Conservation (phyloP, 1,140 invertebrate species). For the Acyrthosiphon pisum region DNA sequence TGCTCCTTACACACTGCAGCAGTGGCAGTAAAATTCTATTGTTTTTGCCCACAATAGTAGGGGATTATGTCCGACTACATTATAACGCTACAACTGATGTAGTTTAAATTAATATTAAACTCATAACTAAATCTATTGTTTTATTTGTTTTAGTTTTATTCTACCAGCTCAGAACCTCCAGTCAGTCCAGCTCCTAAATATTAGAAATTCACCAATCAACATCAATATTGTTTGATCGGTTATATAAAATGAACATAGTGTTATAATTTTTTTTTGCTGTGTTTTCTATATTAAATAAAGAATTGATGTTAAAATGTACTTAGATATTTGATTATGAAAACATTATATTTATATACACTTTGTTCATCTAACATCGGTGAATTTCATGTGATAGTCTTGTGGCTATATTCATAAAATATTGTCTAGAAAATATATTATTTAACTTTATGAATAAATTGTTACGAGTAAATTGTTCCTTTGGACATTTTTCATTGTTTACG, state of each 20-base stretch:
- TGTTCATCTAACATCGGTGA: not conserved
- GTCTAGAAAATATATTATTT: conserved; percentile 1
- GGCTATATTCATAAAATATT: conserved; percentile 28
- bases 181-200: conserved; percentile 48
- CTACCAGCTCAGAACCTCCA: not conserved
- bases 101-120: not conserved
- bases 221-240: not conserved
- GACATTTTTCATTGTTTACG: not conserved
- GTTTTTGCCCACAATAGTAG: too few relatives aligned
- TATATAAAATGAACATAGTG: conserved; percentile 30
- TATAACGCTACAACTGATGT: not conserved
- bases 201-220: not conserved
- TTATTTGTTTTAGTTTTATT: conserved; percentile 49
- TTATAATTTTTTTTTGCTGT: not conserved
- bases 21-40: not conserved
- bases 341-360: not conserved
- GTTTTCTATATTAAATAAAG: conserved; percentile 9
- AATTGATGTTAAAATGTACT: not conserved
- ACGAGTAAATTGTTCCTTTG: not conserved
- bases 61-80: not conserved
- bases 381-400: conserved; percentile 5
- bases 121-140: not conserved
- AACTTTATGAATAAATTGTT: conserved; percentile 12
- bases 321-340: conserved; percentile 16
- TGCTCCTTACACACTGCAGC: too few relatives aligned